Percentiles rank a stretch among this genome's conserved stretches.
phyloP scores from a whole-genome alignment of 2,797 vertebrate species.

The Phrynocephalus forsythii region DNA sequence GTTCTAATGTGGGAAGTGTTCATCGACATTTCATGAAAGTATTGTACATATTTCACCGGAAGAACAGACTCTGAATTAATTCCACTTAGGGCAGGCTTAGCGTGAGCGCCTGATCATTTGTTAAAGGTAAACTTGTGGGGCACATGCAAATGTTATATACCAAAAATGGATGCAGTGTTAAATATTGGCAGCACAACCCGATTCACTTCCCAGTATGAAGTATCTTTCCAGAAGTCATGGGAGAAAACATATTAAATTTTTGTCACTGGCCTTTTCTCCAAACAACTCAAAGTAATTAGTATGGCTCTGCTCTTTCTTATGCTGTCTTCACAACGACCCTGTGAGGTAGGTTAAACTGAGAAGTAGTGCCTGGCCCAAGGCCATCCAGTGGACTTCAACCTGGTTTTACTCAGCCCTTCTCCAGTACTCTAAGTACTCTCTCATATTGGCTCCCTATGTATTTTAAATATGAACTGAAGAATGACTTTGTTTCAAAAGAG shows the following conservation, averaged over 20 bases:
- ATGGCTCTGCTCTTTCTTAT: background rate
- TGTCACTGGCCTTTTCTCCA: background rate
- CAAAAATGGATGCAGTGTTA: background rate
- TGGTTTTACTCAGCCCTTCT: background rate
- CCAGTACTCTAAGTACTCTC: background rate
- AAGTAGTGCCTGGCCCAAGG: background rate
- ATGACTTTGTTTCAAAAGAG: background rate
- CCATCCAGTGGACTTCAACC: background rate
- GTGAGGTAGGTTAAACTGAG: background rate
- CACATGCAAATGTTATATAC: background rate
- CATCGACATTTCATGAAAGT: slow-evolving; percentile 41
- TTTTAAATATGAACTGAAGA: background rate
- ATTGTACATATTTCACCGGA: slow-evolving; percentile 39
- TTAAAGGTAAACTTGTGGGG: slow-evolving; percentile 12
- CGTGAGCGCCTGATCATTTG: slow-evolving; percentile 12
- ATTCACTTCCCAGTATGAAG: background rate
- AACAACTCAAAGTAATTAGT: background rate
- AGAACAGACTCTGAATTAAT: slow-evolving; percentile 16
- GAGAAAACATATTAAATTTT: background rate
- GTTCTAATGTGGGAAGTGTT: slow-evolving; percentile 21
- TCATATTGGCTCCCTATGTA: background rate
- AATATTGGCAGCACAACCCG: background rate
- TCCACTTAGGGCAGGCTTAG: slow-evolving; percentile 9
- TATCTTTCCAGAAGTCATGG: background rate
- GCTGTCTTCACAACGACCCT: background rate